Evolutionary conservation across 2,113 vertebrate genomes (phyloP), one percentile per base, ranked within the genome.

Genomic region (Mesocricetus auratus): DNA sequence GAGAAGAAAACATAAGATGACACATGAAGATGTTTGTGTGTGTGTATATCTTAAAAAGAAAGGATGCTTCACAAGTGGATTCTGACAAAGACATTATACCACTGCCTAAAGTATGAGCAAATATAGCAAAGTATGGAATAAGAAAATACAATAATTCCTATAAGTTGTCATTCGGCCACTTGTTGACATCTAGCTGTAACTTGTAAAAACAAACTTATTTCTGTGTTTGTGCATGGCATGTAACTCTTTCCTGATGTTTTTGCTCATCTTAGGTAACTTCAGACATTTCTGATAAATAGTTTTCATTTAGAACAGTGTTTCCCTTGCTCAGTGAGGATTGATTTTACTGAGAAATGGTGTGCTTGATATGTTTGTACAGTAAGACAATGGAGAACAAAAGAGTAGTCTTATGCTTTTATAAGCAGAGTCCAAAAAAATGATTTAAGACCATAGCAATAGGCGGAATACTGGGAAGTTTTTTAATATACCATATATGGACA

Each of bases 41-140:
- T 50, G 17, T 86, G 45, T 86, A 8, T 74, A 50, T 42, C 26
- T 92, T 92, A 94, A 60, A 42, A 90, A 26, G 85, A 42, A 94
- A 42, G 75, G 77, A 91, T 56, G 24, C 29, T 75, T 92, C 8
- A 2, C 42, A 97, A 58, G 26, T 56, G 66, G 69, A 82, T 17
- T 29, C 22, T 95, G 94, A 97, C 77, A 96, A 97, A 96, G 8
- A 98, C 95, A 75, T 93, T n/a, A 92, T 77, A 94, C 87, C 47
- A 4, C 82, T 74, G 4, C 50, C n/a, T 95, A 56, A 87, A 69
- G 45, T 83, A 94, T 94, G 89, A 90, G 6, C 93, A 93, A 94
- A 97, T n/a, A 15, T 33, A 86, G 91, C 26, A 53, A 96, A 94
- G 79, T 85, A 97, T 93, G 94, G 79, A 97, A 81, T 83, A 94